Conservation (phyloP, 2,888 invertebrate species). For the Argyra leucocephala region DNA sequence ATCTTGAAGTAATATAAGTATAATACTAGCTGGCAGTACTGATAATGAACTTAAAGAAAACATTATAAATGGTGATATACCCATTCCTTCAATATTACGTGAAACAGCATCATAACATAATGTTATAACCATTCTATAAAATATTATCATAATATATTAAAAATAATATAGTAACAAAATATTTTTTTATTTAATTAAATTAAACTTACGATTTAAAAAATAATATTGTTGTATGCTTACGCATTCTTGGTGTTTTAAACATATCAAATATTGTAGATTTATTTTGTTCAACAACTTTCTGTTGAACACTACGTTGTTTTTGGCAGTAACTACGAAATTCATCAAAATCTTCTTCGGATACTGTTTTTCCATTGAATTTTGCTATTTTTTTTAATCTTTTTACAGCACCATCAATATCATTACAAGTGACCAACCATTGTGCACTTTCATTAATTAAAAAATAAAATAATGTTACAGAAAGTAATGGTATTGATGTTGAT, state of each 20-base stretch:
- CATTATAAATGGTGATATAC: slow-evolving; percentile 49
- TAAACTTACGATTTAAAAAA: slow-evolving; percentile 52
- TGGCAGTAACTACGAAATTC: slow-evolving; percentile 41
- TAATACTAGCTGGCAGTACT: slow-evolving; percentile 47
- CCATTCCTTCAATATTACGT: slow-evolving; percentile 50
- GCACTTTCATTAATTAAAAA: slow-evolving; percentile 53
- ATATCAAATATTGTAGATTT: slow-evolving; percentile 43
- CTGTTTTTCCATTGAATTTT: slow-evolving; percentile 45
- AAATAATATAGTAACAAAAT: not conserved
- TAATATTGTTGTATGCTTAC: slow-evolving; percentile 48
- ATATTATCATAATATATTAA: not conserved
- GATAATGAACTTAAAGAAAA: slow-evolving; percentile 49
- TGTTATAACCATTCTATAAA: slow-evolving; percentile 50
- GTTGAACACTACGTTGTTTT: slow-evolving; percentile 29
- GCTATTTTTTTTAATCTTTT: slow-evolving; percentile 48
- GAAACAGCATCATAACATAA: slow-evolving; percentile 53
- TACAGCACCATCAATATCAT: slow-evolving; percentile 47
- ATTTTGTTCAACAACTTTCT: slow-evolving; percentile 36
- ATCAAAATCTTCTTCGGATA: slow-evolving; percentile 41
- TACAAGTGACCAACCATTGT: slow-evolving; percentile 52
- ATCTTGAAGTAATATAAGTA: slow-evolving; percentile 39
- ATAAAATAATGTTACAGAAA: slow-evolving; percentile 45
- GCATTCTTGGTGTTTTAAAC: slow-evolving; percentile 48
- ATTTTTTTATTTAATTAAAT: not conserved
- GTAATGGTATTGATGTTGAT: slow-evolving; percentile 47